A percentile compares a stretch with the other conserved stretches of the same genome.
These are phyloP conservation scores for Athripsodes cinereus DNA, from an alignment of 2,888 invertebrate genomes.

Conservation along the genomic window DNA sequence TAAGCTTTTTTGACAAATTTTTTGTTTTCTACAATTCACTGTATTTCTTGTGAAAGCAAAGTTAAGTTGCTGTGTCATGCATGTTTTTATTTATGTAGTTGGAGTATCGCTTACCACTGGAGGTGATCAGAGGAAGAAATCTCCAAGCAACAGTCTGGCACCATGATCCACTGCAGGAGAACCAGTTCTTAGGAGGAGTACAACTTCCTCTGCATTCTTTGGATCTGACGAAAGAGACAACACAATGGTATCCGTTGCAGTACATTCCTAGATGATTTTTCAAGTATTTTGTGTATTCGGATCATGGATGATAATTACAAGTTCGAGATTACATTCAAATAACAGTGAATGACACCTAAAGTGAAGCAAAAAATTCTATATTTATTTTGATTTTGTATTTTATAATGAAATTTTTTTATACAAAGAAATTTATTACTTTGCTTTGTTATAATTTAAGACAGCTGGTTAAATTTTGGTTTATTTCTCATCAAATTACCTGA, in stretches of 20 bases:
- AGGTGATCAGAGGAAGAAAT: constrained; percentile 65
- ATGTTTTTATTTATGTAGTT: constrained; percentile 47
- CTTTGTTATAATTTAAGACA: no score
- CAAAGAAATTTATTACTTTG: no score
- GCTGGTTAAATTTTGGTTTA: no score
- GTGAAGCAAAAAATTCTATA: background rate
- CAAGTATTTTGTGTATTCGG: constrained; percentile 5
- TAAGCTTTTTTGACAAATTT: no score
- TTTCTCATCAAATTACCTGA: no score
- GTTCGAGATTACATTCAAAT: background rate
- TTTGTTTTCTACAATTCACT: background rate
- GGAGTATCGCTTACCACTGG: constrained; percentile 80
- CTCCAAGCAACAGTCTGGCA: constrained; percentile 95
- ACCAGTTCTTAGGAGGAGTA: constrained; percentile 91
- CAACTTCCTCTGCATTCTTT: constrained; percentile 68
- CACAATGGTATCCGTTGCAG: constrained; percentile 79
- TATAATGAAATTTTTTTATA: background rate
- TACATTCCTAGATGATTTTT: constrained; percentile 42
- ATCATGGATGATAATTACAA: background rate
- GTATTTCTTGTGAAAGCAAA: background rate
- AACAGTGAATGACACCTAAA: background rate
- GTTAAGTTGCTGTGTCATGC: background rate
- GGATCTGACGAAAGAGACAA: constrained; percentile 70
- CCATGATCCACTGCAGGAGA: constrained; percentile 89
- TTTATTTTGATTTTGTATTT: background rate